Conservation (phyloP, 2,797 vertebrate genomes). For the Zalophus californianus region DNA sequence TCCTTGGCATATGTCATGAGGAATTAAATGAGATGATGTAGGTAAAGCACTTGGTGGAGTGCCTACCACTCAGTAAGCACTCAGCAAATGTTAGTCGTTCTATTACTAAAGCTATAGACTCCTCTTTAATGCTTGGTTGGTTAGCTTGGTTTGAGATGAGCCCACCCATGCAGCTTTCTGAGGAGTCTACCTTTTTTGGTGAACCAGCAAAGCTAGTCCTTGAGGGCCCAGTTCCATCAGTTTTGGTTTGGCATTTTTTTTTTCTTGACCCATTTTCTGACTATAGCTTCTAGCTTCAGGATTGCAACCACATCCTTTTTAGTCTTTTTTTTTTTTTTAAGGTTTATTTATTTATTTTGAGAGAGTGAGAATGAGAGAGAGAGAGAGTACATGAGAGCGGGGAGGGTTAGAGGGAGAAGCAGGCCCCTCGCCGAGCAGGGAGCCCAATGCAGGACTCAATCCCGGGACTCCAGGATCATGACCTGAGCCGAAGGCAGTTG, state of each 20-base stretch:
- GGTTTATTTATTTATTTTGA: no score
- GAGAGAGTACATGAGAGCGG: no score
- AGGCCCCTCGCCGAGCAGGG: no score
- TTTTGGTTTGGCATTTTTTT: neutral
- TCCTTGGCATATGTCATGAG: neutral
- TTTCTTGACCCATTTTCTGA: constrained; percentile 26
- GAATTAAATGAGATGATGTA: neutral
- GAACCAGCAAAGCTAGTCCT: neutral
- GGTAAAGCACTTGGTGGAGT: neutral
- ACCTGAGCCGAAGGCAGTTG: no score
- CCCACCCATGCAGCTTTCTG: neutral
- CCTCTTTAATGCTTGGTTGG: neutral
- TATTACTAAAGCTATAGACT: neutral
- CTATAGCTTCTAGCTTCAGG: neutral
- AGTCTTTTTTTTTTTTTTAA: neutral
- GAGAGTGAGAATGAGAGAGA: no score
- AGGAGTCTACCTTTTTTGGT: neutral
- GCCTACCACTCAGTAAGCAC: neutral
- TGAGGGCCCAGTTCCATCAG: neutral
- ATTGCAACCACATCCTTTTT: neutral
- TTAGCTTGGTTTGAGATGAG: neutral
- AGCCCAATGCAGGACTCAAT: no score
- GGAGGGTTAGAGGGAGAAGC: no score
- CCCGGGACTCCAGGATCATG: no score
- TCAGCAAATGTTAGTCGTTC: neutral